Percentiles rank a stretch among this genome's conserved stretches.
Evolutionary conservation across 2,113 vertebrate genomes (phyloP).

Genomic region (Labeo rohita): DNA sequence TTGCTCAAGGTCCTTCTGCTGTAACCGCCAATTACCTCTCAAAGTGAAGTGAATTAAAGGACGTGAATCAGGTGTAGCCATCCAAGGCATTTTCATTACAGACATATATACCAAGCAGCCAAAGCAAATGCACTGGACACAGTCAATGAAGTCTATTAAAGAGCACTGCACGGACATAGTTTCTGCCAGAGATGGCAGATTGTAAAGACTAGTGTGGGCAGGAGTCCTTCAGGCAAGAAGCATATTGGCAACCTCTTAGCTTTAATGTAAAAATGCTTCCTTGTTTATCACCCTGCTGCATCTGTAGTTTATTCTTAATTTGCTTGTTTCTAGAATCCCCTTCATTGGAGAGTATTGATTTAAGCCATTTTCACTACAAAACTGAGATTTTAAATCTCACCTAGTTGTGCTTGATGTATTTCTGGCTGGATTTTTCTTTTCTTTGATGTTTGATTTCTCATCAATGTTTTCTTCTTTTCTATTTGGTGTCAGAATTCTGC

Average conservation of each 20-base stretch:
- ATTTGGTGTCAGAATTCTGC: slow-evolving; percentile 79
- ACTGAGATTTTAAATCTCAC: not conserved
- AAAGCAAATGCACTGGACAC: slow-evolving; percentile 21
- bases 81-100: slow-evolving; percentile 45
- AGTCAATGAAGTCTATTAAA: slow-evolving; percentile 39
- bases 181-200: slow-evolving; percentile 35
- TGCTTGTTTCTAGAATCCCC: not conserved
- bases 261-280: slow-evolving; percentile 24
- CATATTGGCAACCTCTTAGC: not conserved
- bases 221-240: slow-evolving; percentile 16
- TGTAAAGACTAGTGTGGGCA: slow-evolving; percentile 15
- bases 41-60: slow-evolving; percentile 39
- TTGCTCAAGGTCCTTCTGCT: slow-evolving; percentile 45
- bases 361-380: slow-evolving; percentile 22
- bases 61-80: slow-evolving; percentile 38
- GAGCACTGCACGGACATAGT: slow-evolving; percentile 5
- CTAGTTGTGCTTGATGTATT: not conserved
- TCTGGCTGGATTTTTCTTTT: not conserved
- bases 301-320: slow-evolving; percentile 1
- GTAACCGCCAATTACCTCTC: slow-evolving; percentile 51
- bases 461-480: slow-evolving; percentile 3
- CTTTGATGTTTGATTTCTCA: slow-evolving; percentile 7
- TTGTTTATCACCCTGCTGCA: not conserved
- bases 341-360: slow-evolving; percentile 8
- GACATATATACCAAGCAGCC: not conserved